Base-by-base conservation (phyloP, 2,797 vertebrate species). In the Rhyacichthys aspro region DNA sequence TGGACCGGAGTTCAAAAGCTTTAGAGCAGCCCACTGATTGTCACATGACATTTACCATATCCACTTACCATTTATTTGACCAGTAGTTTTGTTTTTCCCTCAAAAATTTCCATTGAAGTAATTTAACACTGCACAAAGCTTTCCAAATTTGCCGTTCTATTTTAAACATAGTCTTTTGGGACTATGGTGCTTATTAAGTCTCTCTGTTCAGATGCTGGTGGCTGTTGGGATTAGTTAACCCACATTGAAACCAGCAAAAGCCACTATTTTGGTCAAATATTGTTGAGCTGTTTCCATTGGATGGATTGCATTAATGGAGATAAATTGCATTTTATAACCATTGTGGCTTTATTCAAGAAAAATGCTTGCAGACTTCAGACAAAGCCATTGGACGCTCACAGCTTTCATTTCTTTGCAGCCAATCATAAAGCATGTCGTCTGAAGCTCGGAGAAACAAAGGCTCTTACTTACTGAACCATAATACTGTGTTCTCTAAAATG, bases 91-190 rank as follows among this genome's bases (percentile, higher is more conserved):
- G 48, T 32, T 36, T 47, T 46, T 32, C 32, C 55, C 17, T 49
- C 33, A 3, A 2, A 60, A 57, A 61, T 79, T 58, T 69, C 61
- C 60, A 63, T 56, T 15, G 28, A 38, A 32, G 37, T 45, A 49
- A 47, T 77, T 83, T 76, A 55, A 68, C 57, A 64, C 69, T 50
- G 64, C 46, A 71, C 28, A 36, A 74, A 60, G 44, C 19, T 0
- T 1, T 66, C 71, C 70, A 67, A n/a, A 75, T 80, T 78, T 75
- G 56, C 66, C 42, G 11, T 19, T 73, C 63, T 84, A 79, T 85
- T 85, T 85, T 74, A 66, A 72, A 80, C 59, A 55, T 47, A 11
- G 23, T 71, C 76, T 60, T 49, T 36, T 49, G 67, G 67, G 76
- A 64, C 17, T 28, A 10, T 16, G 0, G n/a, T 53, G 67, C 58